Conservation (phyloP, 2,113 vertebrate genomes). For the Mustela lutreola region DNA sequence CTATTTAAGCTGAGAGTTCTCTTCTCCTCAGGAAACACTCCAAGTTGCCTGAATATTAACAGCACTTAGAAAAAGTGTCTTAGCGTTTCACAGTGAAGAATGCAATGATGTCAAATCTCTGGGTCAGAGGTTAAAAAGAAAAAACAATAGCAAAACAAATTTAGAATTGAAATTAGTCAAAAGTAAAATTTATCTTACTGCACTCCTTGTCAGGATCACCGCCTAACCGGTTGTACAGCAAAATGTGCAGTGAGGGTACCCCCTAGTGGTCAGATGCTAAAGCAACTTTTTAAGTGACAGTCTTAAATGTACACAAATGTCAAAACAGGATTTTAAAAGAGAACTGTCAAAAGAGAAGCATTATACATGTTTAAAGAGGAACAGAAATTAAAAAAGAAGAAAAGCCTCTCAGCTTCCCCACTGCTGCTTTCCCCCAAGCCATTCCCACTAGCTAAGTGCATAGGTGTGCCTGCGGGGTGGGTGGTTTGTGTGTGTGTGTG, state of each 20-base stretch:
- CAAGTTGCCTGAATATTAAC: background rate
- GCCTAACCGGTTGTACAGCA: fast-evolving
- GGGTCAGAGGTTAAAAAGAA: background rate
- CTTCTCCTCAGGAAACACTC: background rate
- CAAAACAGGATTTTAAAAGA: background rate
- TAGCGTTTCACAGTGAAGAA: background rate
- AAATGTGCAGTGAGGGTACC: constrained; percentile 48
- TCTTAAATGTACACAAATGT: fast-evolving
- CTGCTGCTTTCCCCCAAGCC: background rate
- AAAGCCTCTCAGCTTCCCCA: fast-evolving
- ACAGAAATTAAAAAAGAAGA: background rate
- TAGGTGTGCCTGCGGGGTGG: fast-evolving
- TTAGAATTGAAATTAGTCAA: constrained; percentile 27
- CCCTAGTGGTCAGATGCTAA: constrained; percentile 64
- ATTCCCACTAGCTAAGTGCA: background rate
- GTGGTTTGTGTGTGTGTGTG: background rate
- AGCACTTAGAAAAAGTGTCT: background rate
- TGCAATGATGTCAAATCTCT: background rate
- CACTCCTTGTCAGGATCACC: background rate
- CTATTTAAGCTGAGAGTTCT: background rate
- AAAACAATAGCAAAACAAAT: constrained; percentile 38
- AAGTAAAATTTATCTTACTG: constrained; percentile 14
- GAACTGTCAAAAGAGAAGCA: background rate
- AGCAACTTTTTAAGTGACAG: background rate
- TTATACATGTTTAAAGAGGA: background rate